These are phyloP conservation scores for Acrossocheilus fasciatus DNA, from an alignment of 2,797 vertebrate genomes.

Conservation along the genomic window DNA sequence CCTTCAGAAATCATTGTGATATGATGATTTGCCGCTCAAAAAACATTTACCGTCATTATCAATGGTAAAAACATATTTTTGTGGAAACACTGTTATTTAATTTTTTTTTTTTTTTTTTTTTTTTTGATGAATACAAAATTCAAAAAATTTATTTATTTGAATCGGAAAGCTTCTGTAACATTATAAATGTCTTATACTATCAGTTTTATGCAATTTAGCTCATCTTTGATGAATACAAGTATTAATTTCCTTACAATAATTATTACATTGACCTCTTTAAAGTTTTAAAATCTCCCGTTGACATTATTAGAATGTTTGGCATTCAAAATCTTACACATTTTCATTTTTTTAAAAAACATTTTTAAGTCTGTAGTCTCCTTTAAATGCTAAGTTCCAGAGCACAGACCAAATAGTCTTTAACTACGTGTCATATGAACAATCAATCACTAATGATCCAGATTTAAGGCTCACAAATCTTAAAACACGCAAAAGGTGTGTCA, in stretches of 20 bases:
- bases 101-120: too few species aligned
- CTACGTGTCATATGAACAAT: not conserved
- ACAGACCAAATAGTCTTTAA: not conserved
- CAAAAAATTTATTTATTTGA: too few species aligned
- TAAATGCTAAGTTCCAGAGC: not conserved
- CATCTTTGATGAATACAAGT: not conserved
- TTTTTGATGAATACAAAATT: not conserved
- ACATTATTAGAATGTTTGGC: not conserved
- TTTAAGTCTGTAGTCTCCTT: not conserved
- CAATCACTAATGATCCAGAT: not conserved
- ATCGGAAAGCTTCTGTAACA: not conserved
- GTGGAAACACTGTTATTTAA: not conserved
- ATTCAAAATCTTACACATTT: not conserved
- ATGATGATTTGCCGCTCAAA: not conserved
- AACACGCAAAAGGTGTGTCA: not conserved
- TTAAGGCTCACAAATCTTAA: not conserved
- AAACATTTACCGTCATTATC: not conserved
- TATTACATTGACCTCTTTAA: not conserved
- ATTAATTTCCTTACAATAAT: not conserved
- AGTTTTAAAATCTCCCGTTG: not conserved
- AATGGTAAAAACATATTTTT: not conserved
- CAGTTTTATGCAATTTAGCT: not conserved
- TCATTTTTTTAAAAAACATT: too few species aligned
- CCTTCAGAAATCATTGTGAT: not conserved
- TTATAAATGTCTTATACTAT: not conserved